Evolutionary conservation across 37 sponge, comb jelly and placozoan genomes (phyloP).

Genomic region (Tethya wilhelma): DNA sequence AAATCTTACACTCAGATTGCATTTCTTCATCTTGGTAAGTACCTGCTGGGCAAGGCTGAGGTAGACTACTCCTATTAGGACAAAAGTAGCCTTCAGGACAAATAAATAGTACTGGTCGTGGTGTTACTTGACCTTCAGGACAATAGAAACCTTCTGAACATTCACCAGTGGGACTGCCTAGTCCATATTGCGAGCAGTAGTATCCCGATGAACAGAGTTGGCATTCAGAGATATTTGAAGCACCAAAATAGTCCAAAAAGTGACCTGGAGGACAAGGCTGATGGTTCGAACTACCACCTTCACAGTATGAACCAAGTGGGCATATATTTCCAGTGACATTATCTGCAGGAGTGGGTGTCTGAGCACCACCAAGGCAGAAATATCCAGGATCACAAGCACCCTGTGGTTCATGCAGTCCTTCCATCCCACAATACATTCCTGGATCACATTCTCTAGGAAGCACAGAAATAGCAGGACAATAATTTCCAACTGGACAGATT

Average conservation of each 20-base stretch:
- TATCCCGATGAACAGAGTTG: neutral
- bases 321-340: neutral
- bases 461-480: neutral
- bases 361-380: neutral
- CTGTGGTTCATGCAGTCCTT: neutral
- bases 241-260: neutral
- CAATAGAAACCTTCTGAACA: constrained; percentile 1
- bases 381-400: neutral
- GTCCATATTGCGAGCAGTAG: constrained; percentile 2
- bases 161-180: neutral
- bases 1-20: neutral
- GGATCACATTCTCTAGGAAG: neutral
- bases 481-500: neutral
- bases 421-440: neutral
- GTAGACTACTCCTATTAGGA: neutral
- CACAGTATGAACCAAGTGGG: neutral
- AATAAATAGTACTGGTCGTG: neutral
- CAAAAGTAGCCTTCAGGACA: constrained; percentile 19
- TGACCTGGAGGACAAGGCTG: too few species aligned
- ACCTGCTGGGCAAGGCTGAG: neutral
- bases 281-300: too few species aligned
- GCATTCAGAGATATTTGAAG: neutral
- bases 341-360: too few species aligned
- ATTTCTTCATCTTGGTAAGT: neutral
- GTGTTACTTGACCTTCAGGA: constrained; percentile 1